Conservation (phyloP, 2,888 invertebrate species). For the Lasioglossum morio region DNA sequence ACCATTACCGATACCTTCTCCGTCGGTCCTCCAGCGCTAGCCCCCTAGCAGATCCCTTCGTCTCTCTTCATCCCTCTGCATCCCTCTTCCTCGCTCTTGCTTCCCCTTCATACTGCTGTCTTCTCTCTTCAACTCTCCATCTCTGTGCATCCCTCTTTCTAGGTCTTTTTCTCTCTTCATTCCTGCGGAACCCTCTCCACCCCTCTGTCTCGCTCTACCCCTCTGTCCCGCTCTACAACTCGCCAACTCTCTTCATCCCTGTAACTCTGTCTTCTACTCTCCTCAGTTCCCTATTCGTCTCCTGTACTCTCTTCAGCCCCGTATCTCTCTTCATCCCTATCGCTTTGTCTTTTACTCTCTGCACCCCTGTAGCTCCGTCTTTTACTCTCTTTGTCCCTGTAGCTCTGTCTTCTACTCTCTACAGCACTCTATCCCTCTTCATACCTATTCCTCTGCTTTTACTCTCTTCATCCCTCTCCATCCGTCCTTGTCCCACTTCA, state of each 20-base stretch:
- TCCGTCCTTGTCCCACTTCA: not conserved
- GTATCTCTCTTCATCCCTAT: no score
- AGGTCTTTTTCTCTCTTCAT: no score
- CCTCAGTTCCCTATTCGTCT: no score
- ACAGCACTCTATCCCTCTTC: not conserved
- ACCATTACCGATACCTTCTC: not conserved
- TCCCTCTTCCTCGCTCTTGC: not conserved
- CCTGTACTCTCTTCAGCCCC: no score
- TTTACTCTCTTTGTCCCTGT: no score
- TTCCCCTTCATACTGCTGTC: not conserved
- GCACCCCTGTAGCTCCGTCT: not conserved
- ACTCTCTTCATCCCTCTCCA: not conserved
- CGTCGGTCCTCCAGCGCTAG: slow-evolving; percentile 3
- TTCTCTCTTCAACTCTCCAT: not conserved
- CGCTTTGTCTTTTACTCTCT: not conserved
- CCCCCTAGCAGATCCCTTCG: not conserved
- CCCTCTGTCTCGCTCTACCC: not conserved
- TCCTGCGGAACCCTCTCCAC: no score
- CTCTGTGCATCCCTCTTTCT: not conserved
- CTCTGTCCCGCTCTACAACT: not conserved
- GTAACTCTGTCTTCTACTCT: not conserved
- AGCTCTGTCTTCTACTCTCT: not conserved
- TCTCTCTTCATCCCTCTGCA: not conserved
- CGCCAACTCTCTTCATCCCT: not conserved
- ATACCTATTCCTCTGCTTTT: not conserved